A percentile compares a stretch with the other conserved stretches of the same genome.
Conservation (phyloP, 2,888 invertebrate genomes). For the Heliconius ethilla region DNA sequence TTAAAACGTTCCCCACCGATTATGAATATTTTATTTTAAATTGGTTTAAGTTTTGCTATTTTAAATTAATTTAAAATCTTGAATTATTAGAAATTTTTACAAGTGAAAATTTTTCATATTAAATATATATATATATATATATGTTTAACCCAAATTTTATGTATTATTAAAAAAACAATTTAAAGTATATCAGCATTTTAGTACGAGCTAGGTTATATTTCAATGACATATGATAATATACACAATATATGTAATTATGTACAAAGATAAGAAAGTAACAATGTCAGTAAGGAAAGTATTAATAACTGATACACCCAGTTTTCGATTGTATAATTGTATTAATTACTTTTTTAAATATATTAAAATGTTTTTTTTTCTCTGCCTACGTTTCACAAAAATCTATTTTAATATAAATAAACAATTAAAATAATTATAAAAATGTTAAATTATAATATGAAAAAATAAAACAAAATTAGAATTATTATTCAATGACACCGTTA, state of each 20-base stretch:
- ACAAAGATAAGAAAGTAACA: slow-evolving; percentile 12
- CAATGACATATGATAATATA: slow-evolving; percentile 25
- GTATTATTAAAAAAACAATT: not conserved
- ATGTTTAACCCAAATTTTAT: not conserved
- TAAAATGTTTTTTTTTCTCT: too few relatives aligned
- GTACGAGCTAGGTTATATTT: slow-evolving; percentile 8
- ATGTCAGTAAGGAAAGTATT: slow-evolving; percentile 8
- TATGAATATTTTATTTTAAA: slow-evolving; percentile 47
- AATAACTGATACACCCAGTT: slow-evolving; percentile 1
- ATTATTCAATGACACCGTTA: too few relatives aligned
- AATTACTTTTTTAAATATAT: too few relatives aligned
- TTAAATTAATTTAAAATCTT: slow-evolving; percentile 36
- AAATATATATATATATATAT: too few relatives aligned
- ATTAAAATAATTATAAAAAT: too few relatives aligned
- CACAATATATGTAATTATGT: slow-evolving; percentile 1
- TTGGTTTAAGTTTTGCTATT: not conserved
- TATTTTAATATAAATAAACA: too few relatives aligned
- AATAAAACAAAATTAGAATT: too few relatives aligned
- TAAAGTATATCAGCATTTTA: not conserved
- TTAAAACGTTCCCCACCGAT: not conserved
- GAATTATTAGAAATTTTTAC: not conserved
- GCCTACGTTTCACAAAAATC: too few relatives aligned
- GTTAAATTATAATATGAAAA: too few relatives aligned
- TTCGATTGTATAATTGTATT: not conserved
- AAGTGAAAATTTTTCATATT: not conserved